Percentiles rank a stretch among this genome's conserved stretches.
Evolutionary conservation across 2,888 invertebrate genomes (phyloP).

Genomic region (Euphydryas editha): DNA sequence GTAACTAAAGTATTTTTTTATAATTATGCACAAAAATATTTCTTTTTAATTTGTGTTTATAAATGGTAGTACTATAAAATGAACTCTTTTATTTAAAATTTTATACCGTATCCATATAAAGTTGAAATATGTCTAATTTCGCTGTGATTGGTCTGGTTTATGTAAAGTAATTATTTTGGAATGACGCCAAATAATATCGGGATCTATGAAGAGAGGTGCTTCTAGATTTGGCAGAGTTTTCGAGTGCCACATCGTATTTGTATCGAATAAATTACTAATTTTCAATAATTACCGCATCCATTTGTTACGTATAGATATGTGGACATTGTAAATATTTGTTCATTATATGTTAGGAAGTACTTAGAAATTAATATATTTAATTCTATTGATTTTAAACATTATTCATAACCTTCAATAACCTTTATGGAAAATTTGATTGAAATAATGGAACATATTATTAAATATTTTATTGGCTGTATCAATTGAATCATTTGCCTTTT

Average conservation of each 20-base stretch:
- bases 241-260: slow-evolving; percentile 37
- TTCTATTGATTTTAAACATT: too few relatives aligned
- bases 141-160: slow-evolving; percentile 59
- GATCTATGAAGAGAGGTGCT: slow-evolving; percentile 58
- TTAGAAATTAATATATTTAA: too few relatives aligned
- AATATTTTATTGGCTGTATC: too few relatives aligned
- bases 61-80: too few relatives aligned
- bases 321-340: slow-evolving; percentile 16
- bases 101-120: slow-evolving; percentile 50
- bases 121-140: slow-evolving; percentile 31
- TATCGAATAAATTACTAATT: slow-evolving; percentile 37
- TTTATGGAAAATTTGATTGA: too few relatives aligned
- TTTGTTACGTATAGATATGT: not conserved
- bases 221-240: slow-evolving; percentile 64
- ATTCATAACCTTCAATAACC: too few relatives aligned
- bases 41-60: too few relatives aligned
- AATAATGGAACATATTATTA: too few relatives aligned
- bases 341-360: slow-evolving; percentile 3
- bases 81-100: not conserved
- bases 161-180: slow-evolving; percentile 81
- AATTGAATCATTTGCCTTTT: too few relatives aligned
- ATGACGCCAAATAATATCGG: slow-evolving; percentile 73
- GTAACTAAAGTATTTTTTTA: too few relatives aligned
- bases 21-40: too few relatives aligned
- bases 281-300: slow-evolving; percentile 27